Evolutionary conservation across 2,888 invertebrate genomes (phyloP), one percentile per base, ranked within the genome.

Genomic region (Meghimatium bilineatum): DNA sequence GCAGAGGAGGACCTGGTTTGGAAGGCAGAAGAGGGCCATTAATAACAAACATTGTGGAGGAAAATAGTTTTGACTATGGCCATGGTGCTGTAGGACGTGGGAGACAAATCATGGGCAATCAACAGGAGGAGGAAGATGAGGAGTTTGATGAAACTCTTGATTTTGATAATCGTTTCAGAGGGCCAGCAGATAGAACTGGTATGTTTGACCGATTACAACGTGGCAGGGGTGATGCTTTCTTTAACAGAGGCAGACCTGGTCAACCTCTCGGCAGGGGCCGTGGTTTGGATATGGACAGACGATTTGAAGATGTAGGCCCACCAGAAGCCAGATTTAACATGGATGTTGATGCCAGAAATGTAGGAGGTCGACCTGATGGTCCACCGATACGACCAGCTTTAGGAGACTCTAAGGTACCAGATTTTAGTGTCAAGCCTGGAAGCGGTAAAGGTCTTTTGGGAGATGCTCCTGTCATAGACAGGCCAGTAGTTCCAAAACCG

Each of bases 131-230:
- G 2, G 44, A 66, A 38, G 82, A 75, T 2, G 74, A 74, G 44
- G 82, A 82, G 12, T 67, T 72, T 74, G 67, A 63, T 26, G 44
- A 44, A 29, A 1, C 34, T 10, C 26, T 14, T 32, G 83, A 83
- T 75, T 84, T 75, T 80, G 84, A 84, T 52, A 84, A 67, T 56
- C 79, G 84, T 5, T 74, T 75, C n/a, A 74, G n/a, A 38, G 84
- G 80, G 32, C 78, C 78, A 52, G 72, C 56, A 34, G 84, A 66
- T 2, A 84, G 84, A 32, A 75, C 80, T 14, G 72, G 72, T 34
- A 34, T 80, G 66, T 74, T 79, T 74, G 84, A 84, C 12, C 69
- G 80, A 14, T n/a, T 60, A 36, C 63, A 29, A 6, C 52, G 75
- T 32, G 77, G 79, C 32, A 52, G 83, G 34, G 83, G 83, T 29